Conservation (phyloP, 2,113 vertebrate genomes). For the Bettongia penicillata region DNA sequence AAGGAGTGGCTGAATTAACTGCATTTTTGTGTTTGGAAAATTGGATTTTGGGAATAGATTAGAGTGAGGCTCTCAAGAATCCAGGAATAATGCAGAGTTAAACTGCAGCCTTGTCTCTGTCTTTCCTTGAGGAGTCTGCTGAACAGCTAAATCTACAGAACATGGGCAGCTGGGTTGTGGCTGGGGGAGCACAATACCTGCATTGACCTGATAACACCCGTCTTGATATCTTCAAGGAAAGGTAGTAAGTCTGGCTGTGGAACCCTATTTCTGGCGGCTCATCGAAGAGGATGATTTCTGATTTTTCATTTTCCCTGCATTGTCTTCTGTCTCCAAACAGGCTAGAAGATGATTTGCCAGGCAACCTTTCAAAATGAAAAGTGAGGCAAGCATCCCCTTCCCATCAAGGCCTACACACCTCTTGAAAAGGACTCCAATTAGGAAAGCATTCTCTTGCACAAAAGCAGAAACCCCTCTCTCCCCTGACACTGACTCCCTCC, state of each 20-base stretch:
- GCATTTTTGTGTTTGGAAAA: slow-evolving; percentile 73
- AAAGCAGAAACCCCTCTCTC: slow-evolving; percentile 64
- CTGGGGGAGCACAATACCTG: slow-evolving; percentile 80
- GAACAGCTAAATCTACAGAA: slow-evolving; percentile 73
- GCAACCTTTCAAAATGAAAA: slow-evolving; percentile 79
- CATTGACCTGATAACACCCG: slow-evolving; percentile 85
- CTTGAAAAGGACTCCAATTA: slow-evolving; percentile 77
- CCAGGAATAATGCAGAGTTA: slow-evolving; percentile 61
- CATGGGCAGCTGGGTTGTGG: slow-evolving; percentile 74
- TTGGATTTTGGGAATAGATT: slow-evolving; percentile 76
- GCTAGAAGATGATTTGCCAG: slow-evolving; percentile 82
- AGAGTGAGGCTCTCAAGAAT: slow-evolving; percentile 61
- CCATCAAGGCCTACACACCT: slow-evolving; percentile 73
- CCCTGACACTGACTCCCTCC: slow-evolving; percentile 61
- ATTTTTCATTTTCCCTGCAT: slow-evolving; percentile 85
- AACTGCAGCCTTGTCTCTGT: slow-evolving; percentile 1
- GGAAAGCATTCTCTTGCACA: slow-evolving; percentile 68
- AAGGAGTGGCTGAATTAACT: slow-evolving; percentile 58
- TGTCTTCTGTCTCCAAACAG: slow-evolving; percentile 84
- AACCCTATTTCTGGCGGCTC: slow-evolving; percentile 82
- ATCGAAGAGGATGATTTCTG: slow-evolving; percentile 83
- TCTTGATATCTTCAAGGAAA: slow-evolving; percentile 82
- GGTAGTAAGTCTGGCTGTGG: slow-evolving; percentile 81
- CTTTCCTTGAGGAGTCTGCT: slow-evolving; percentile 52
- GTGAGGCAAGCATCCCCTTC: slow-evolving; percentile 69